phyloP scores from a whole-genome alignment of 2,797 vertebrate genomes.

The Heliangelus exortis region DNA sequence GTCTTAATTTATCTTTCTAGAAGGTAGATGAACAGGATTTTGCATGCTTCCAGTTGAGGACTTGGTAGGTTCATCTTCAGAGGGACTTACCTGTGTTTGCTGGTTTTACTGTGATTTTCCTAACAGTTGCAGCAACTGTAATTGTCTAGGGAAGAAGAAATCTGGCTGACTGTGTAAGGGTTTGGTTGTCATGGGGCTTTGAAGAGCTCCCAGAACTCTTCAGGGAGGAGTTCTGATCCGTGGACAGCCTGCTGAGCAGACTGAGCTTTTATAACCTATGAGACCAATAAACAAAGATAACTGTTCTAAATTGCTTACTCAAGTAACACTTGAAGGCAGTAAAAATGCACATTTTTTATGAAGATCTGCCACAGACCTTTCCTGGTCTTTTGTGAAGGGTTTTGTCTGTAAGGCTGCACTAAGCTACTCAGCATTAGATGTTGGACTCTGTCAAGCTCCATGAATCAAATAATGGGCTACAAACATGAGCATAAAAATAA shows the following conservation, averaged over 20 bases:
- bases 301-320: not conserved
- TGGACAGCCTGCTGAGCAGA: not conserved
- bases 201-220: not conserved
- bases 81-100: not conserved
- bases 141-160: not conserved
- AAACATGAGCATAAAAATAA: not conserved
- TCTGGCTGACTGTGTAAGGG: not conserved
- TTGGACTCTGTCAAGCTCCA: not conserved
- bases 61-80: accelerated
- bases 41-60: not conserved
- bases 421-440: not conserved
- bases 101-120: not conserved
- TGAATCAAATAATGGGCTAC: not conserved
- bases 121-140: not conserved
- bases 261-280: not conserved
- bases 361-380: not conserved
- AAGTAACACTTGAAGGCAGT: not conserved
- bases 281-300: not conserved
- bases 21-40: not conserved
- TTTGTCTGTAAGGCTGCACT: not conserved
- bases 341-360: not conserved
- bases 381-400: not conserved
- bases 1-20: not conserved
- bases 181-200: not conserved
- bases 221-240: not conserved